Conservation (phyloP, 2,113 vertebrate species). For the Rhombomys opimus region DNA sequence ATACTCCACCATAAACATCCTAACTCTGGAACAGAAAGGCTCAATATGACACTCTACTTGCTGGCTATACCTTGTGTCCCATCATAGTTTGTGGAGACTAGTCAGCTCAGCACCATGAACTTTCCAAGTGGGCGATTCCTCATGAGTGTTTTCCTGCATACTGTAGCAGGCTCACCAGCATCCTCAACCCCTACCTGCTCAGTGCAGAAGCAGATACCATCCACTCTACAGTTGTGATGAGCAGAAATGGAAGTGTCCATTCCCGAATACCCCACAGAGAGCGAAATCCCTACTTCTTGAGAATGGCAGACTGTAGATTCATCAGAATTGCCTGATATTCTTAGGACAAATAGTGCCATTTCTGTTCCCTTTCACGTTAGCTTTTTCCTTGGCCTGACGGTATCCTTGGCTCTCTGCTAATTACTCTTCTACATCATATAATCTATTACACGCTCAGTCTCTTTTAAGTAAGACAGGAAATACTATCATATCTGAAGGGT, state of each 20-base stretch:
- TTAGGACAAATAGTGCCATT: neutral
- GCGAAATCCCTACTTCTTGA: neutral
- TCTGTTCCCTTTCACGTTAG: neutral
- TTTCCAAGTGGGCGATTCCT: neutral
- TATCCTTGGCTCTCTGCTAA: neutral
- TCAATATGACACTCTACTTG: neutral
- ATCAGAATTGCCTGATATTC: neutral
- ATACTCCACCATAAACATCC: neutral
- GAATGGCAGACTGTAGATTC: neutral
- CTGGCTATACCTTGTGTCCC: neutral
- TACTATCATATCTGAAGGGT: constrained; percentile 5
- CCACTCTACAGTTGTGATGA: neutral
- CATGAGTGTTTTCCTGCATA: neutral
- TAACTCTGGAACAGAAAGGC: neutral
- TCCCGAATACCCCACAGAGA: neutral
- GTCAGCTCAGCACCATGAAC: neutral
- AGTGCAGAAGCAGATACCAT: neutral
- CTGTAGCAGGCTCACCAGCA: neutral
- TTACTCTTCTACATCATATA: neutral
- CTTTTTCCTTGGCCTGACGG: neutral
- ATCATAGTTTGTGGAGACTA: neutral
- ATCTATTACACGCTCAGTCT: neutral
- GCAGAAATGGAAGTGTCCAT: neutral
- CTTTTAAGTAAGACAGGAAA: constrained; percentile 40
- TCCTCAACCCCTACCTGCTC: neutral